Percentiles rank a stretch among this genome's conserved stretches.
These are phyloP conservation scores for Cassiopea xamachana DNA, from an alignment of 30 jellyfish, hydroid and myxozoan species.

Conservation along the genomic window DNA sequence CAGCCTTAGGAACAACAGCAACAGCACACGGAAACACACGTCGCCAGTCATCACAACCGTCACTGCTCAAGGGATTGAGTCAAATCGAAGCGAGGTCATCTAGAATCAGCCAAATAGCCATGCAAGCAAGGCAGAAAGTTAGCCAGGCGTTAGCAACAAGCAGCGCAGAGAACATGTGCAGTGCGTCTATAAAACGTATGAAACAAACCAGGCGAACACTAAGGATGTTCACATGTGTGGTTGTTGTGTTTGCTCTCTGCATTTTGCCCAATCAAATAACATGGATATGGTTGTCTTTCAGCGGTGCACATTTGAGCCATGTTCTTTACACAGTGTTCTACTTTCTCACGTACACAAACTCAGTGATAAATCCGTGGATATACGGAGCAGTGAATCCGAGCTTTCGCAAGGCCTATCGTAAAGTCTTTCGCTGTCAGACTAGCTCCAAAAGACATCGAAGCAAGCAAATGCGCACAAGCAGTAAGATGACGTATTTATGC, in stretches of 20 bases:
- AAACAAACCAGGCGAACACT: constrained; percentile 83
- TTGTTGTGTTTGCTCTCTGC: constrained; percentile 82
- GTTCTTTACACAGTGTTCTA: constrained; percentile 60
- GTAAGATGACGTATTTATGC: constrained; percentile 24
- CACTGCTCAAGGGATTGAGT: neutral
- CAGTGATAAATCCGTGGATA: constrained; percentile 89
- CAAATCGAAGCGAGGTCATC: constrained; percentile 7
- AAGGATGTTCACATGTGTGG: constrained; percentile 87
- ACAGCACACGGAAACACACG: neutral
- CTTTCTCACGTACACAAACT: constrained; percentile 75
- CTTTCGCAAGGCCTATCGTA: constrained; percentile 78
- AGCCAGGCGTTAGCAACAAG: constrained; percentile 18
- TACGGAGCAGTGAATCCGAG: constrained; percentile 83
- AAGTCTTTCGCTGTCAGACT: constrained; percentile 36
- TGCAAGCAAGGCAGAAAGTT: constrained; percentile 25
- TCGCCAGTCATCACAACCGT: neutral
- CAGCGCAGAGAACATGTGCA: constrained; percentile 16
- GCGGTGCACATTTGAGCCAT: constrained; percentile 42
- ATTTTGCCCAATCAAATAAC: constrained; percentile 88
- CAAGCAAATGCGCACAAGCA: constrained; percentile 19
- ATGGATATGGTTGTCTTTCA: constrained; percentile 83
- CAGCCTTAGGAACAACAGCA: constrained; percentile 15
- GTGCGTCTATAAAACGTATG: constrained; percentile 58
- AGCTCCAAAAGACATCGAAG: neutral
- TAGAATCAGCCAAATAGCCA: constrained; percentile 26